Conservation (phyloP, 1,140 invertebrate genomes). For the Anthonomus grandis region DNA sequence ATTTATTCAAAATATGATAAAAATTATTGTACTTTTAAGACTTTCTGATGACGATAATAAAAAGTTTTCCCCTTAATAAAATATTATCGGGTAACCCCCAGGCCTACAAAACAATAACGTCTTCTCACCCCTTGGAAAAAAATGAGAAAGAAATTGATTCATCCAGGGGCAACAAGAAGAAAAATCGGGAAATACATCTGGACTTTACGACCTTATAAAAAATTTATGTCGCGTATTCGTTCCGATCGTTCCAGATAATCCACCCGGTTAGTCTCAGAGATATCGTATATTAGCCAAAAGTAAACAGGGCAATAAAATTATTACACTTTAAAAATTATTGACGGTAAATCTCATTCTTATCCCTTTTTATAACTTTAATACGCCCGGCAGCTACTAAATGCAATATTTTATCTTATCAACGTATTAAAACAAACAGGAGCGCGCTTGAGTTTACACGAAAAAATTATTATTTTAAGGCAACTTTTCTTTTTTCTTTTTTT, state of each 20-base stretch:
- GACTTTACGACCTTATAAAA: slow-evolving; percentile 19
- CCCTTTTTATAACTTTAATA: slow-evolving; percentile 22
- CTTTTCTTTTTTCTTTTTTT: no score
- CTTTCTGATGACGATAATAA: no score
- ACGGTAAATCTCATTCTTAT: slow-evolving; percentile 24
- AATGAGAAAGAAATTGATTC: slow-evolving; percentile 15
- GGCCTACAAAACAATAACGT: slow-evolving; percentile 26
- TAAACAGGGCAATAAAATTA: slow-evolving; percentile 21
- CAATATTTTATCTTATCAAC: slow-evolving; percentile 18
- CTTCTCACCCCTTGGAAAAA: no score
- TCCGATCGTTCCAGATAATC: slow-evolving; percentile 6
- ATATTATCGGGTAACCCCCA: slow-evolving; percentile 25
- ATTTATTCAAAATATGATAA: no score
- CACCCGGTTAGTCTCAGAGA: slow-evolving; percentile 8
- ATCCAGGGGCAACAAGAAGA: no score
- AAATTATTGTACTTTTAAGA: no score
- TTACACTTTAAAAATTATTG: slow-evolving; percentile 18
- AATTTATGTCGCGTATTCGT: slow-evolving; percentile 5
- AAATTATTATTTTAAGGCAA: no score
- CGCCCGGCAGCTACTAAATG: slow-evolving; percentile 18
- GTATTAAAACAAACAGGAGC: slow-evolving; percentile 9
- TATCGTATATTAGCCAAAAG: slow-evolving; percentile 19
- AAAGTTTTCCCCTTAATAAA: slow-evolving; percentile 32
- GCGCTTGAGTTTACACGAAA: slow-evolving; percentile 5
- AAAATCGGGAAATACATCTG: slow-evolving; percentile 14